Evolutionary conservation across 1,140 invertebrate species (phyloP).

Genomic region (Stegodyphus mimosarum): DNA sequence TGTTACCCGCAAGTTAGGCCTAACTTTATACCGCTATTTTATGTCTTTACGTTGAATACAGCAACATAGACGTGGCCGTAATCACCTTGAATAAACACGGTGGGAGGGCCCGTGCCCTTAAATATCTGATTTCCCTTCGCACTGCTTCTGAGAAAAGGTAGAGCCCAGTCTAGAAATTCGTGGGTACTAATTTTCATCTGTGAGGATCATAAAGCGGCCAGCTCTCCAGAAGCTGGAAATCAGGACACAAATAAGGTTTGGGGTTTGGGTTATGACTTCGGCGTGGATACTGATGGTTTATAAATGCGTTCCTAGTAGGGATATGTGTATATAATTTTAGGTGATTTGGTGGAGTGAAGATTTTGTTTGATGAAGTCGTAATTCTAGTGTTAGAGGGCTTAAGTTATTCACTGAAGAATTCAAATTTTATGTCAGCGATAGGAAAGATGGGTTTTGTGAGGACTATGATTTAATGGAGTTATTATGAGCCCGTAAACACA

Average conservation of each 20-base stretch:
- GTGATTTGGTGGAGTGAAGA: slow-evolving; percentile 4
- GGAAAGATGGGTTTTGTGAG: too few relatives aligned
- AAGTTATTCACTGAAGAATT: too few relatives aligned
- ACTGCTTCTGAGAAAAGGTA: slow-evolving; percentile 1
- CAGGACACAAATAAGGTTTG: slow-evolving; percentile 35
- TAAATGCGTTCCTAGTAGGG: neutral
- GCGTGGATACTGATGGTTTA: slow-evolving; percentile 19
- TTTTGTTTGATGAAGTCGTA: slow-evolving; percentile 32
- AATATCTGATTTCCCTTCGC: slow-evolving; percentile 28
- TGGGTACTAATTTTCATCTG: slow-evolving; percentile 46
- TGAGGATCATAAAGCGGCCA: slow-evolving; percentile 35
- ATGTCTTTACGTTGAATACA: slow-evolving; percentile 10
- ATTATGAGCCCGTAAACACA: too few relatives aligned
- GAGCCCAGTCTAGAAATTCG: slow-evolving; percentile 21
- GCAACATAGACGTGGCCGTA: slow-evolving; percentile 17
- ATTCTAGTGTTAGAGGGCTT: neutral
- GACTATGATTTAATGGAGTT: too few relatives aligned
- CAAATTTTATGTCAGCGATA: too few relatives aligned
- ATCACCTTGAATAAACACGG: slow-evolving; percentile 35
- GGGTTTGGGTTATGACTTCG: slow-evolving; percentile 10
- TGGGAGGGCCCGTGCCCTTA: neutral
- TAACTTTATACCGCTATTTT: slow-evolving; percentile 23
- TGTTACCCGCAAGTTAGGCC: neutral
- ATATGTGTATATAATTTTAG: neutral
- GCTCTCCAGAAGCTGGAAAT: neutral